Evolutionary conservation across 2,888 invertebrate genomes (phyloP).

Genomic region (Suillia variegata): DNA sequence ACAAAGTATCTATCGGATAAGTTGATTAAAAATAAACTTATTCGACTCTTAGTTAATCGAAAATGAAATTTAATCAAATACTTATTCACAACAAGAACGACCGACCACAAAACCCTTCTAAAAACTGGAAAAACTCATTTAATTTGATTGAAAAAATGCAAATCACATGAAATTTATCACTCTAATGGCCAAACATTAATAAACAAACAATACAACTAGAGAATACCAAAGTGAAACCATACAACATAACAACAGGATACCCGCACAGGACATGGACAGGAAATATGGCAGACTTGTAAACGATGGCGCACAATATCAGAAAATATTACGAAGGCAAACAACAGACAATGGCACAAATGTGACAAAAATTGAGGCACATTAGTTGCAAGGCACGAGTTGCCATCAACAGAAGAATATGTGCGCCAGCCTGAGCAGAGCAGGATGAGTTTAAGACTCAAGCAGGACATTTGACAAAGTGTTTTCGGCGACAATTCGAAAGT

Average conservation of each 20-base stretch:
- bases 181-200: conserved; percentile 30
- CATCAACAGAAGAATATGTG: background rate
- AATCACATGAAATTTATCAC: conserved; percentile 24
- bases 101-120: too few species aligned
- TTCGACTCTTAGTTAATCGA: too few species aligned
- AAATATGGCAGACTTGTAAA: background rate
- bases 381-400: conserved; percentile 18
- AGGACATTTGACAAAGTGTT: too few species aligned
- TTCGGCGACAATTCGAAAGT: background rate
- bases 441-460: too few species aligned
- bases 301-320: background rate
- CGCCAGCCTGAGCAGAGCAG: background rate
- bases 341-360: conserved; percentile 30
- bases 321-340: conserved; percentile 20
- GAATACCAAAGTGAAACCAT: background rate
- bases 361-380: conserved; percentile 31
- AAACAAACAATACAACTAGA: conserved; percentile 11
- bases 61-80: too few species aligned
- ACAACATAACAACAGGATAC: background rate
- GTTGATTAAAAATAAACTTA: too few species aligned
- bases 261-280: background rate
- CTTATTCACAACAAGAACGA: too few species aligned
- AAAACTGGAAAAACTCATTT: too few species aligned
- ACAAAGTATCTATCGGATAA: too few species aligned
- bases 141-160: too few species aligned